Conservation (phyloP, 2,888 invertebrate species). For the Deilephila elpenor region DNA sequence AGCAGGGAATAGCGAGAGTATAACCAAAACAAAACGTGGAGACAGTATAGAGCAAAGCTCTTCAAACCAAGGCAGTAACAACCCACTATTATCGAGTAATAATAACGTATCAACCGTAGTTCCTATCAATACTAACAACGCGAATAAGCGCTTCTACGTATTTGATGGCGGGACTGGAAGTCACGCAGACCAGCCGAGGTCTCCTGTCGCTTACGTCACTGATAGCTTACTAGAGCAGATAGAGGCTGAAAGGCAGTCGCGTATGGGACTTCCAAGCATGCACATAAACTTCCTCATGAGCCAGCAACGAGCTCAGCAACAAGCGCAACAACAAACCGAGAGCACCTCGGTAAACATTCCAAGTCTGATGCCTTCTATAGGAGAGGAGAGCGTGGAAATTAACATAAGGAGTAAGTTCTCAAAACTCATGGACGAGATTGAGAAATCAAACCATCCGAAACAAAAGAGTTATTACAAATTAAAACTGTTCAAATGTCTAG, state of each 20-base stretch:
- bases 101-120: constrained; percentile 77
- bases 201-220: constrained; percentile 78
- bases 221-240: constrained; percentile 80
- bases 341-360: constrained; percentile 67
- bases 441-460: constrained; percentile 82
- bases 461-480: constrained; percentile 90
- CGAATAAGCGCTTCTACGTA: constrained; percentile 78
- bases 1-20: constrained; percentile 70
- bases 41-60: constrained; percentile 79
- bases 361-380: constrained; percentile 80
- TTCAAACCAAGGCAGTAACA: constrained; percentile 82
- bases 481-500: constrained; percentile 86
- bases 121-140: constrained; percentile 73
- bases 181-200: constrained; percentile 72
- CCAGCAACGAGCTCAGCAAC: constrained; percentile 70
- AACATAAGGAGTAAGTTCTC: constrained; percentile 83
- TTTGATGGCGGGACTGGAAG: constrained; percentile 75
- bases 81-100: constrained; percentile 76
- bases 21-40: constrained; percentile 68
- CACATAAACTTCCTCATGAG: constrained; percentile 79
- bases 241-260: constrained; percentile 75
- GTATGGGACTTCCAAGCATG: constrained; percentile 81
- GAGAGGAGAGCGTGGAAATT: constrained; percentile 83
- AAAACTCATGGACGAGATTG: constrained; percentile 83
- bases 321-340: constrained; percentile 64